Percentiles rank a stretch among this genome's conserved stretches.
phyloP scores from a whole-genome alignment of 1,140 invertebrate species.

The Littorina saxatilis region DNA sequence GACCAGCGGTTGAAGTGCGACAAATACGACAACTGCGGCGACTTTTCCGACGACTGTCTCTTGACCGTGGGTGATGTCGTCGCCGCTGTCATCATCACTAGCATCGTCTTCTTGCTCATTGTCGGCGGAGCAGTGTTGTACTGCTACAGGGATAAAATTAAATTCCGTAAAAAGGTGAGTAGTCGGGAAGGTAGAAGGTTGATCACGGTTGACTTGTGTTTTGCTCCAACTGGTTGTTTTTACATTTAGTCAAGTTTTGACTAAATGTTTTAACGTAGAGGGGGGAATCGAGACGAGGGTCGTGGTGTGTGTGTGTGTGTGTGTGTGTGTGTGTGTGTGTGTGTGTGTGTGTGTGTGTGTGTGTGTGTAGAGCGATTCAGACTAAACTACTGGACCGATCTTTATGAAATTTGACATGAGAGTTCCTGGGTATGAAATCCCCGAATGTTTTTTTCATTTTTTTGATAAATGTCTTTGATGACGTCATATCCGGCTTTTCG shows the following conservation, averaged over 20 bases:
- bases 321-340: too few species aligned
- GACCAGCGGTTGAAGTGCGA: slow-evolving; percentile 28
- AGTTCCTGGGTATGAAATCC: too few species aligned
- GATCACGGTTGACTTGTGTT: not conserved
- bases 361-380: too few species aligned
- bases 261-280: too few species aligned
- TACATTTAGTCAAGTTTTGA: too few species aligned
- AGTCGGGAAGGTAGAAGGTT: not conserved
- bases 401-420: too few species aligned
- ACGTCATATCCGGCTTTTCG: too few species aligned
- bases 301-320: not conserved
- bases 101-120: slow-evolving; percentile 23
- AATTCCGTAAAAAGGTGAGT: slow-evolving; percentile 7
- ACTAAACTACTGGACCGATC: too few species aligned
- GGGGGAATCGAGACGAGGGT: too few species aligned
- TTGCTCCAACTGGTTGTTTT: too few species aligned
- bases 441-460: too few species aligned
- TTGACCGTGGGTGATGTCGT: slow-evolving; percentile 7
- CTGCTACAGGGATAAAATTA: slow-evolving; percentile 10
- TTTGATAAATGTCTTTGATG: too few species aligned
- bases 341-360: not conserved
- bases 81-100: slow-evolving; percentile 18
- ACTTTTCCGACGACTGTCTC: slow-evolving; percentile 35
- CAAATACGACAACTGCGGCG: slow-evolving; percentile 44
- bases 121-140: slow-evolving; percentile 13